phyloP scores from a whole-genome alignment of 2,888 invertebrate species.

The Protophormia terraenovae region DNA sequence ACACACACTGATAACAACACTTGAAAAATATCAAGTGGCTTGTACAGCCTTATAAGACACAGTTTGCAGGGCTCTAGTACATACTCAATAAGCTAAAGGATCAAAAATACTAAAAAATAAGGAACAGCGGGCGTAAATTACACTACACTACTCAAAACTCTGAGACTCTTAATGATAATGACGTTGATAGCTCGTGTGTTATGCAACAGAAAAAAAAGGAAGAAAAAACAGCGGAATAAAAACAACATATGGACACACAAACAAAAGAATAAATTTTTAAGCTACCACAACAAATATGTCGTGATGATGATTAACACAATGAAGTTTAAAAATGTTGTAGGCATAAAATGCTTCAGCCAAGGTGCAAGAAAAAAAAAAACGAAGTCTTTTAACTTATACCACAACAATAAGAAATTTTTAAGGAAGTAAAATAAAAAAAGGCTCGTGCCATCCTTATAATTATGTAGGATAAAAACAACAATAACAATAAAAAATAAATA shows the following conservation, averaged over 20 bases:
- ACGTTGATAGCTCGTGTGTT: conserved; percentile 53
- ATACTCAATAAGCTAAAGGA: background rate
- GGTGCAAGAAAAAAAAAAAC: conserved; percentile 50
- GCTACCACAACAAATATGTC: conserved; percentile 28
- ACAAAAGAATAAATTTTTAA: conserved; percentile 5
- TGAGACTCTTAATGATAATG: background rate
- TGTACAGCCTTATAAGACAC: too few species aligned
- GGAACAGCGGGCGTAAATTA: conserved; percentile 55
- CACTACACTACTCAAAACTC: background rate
- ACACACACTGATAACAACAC: too few species aligned
- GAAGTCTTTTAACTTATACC: conserved; percentile 11
- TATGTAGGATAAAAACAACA: conserved; percentile 52
- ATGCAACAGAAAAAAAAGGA: conserved; percentile 40
- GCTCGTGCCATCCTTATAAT: conserved; percentile 61
- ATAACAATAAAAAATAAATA: background rate
- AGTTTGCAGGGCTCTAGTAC: too few species aligned
- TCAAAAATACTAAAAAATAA: conserved; percentile 17
- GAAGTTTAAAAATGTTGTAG: conserved; percentile 27
- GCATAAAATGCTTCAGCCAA: conserved; percentile 25
- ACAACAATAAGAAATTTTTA: conserved; percentile 32
- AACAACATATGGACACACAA: conserved; percentile 61
- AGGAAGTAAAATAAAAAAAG: conserved; percentile 51
- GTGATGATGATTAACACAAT: conserved; percentile 5
- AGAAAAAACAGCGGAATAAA: conserved; percentile 7
- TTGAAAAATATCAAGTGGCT: too few species aligned